Evolutionary conservation across 2,797 vertebrate species (phyloP).

Genomic region (Spea hammondii): DNA sequence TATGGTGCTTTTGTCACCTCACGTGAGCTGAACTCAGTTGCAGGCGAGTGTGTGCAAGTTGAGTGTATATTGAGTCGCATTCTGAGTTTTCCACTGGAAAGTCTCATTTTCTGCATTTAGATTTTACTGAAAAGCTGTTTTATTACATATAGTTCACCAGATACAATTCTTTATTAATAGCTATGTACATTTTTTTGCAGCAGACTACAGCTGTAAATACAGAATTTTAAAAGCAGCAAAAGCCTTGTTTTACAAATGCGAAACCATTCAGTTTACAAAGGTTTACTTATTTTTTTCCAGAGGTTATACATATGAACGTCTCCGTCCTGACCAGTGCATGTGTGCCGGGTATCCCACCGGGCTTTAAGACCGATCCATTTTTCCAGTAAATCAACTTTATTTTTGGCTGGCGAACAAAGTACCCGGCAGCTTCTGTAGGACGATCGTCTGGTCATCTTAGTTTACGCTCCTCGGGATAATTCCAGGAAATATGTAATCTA

Average conservation of each 20-base stretch:
- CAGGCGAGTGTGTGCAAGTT: too few species aligned
- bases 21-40: too few species aligned
- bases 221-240: conserved; percentile 16
- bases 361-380: conserved; percentile 23
- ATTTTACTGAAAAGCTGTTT: not conserved
- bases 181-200: not conserved
- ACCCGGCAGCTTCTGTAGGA: conserved; percentile 29
- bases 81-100: too few species aligned
- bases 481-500: conserved; percentile 10
- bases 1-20: too few species aligned
- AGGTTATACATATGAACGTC: conserved; percentile 30
- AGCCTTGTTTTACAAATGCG: conserved; percentile 10
- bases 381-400: conserved; percentile 51
- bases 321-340: conserved; percentile 16
- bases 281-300: conserved; percentile 20
- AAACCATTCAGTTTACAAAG: conserved; percentile 11
- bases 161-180: conserved; percentile 1
- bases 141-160: not conserved
- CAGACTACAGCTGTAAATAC: not conserved
- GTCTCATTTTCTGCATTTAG: too few species aligned
- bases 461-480: conserved; percentile 9
- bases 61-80: too few species aligned
- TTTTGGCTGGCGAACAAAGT: conserved; percentile 45
- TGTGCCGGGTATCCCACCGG: conserved; percentile 20
- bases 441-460: conserved; percentile 11